Percentiles rank a stretch among this genome's conserved stretches.
Evolutionary conservation across 2,888 invertebrate genomes (phyloP).

Genomic region (Chalcis sispes): DNA sequence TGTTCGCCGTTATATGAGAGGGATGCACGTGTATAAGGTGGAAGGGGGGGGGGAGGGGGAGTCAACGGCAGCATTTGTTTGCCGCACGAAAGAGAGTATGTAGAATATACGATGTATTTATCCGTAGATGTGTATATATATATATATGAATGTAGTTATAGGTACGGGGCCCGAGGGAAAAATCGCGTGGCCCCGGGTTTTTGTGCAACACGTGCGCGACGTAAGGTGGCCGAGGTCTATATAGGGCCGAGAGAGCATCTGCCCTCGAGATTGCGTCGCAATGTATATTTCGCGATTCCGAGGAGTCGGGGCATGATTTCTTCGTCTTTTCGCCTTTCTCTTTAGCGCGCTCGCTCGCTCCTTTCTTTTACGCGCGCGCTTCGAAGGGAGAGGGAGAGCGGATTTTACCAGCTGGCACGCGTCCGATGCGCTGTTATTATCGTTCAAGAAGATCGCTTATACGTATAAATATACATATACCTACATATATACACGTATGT

Average conservation of each 20-base stretch:
- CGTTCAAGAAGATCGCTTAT: constrained; percentile 30
- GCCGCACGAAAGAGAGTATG: background rate
- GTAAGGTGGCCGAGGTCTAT: background rate
- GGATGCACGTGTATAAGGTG: background rate
- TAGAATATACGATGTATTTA: constrained; percentile 4
- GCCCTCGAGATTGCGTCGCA: constrained; percentile 41
- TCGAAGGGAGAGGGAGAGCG: constrained; percentile 11
- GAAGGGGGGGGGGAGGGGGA: background rate
- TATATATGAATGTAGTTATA: too few species aligned
- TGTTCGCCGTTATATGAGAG: too few species aligned
- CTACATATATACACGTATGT: too few species aligned
- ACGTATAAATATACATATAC: too few species aligned
- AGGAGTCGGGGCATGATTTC: constrained; percentile 27
- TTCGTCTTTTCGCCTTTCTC: background rate
- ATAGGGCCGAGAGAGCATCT: constrained; percentile 10
- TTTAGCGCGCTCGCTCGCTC: too few species aligned
- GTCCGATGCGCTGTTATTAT: constrained; percentile 47
- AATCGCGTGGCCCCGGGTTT: background rate
- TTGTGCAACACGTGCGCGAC: background rate
- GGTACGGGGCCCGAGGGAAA: background rate
- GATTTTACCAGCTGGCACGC: constrained; percentile 56
- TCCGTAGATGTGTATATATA: background rate
- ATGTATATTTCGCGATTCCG: constrained; percentile 16
- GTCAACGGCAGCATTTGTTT: background rate
- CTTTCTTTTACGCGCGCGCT: too few species aligned